phyloP scores from a whole-genome alignment of 1,140 invertebrate genomes.

The Caerostris extrusa region DNA sequence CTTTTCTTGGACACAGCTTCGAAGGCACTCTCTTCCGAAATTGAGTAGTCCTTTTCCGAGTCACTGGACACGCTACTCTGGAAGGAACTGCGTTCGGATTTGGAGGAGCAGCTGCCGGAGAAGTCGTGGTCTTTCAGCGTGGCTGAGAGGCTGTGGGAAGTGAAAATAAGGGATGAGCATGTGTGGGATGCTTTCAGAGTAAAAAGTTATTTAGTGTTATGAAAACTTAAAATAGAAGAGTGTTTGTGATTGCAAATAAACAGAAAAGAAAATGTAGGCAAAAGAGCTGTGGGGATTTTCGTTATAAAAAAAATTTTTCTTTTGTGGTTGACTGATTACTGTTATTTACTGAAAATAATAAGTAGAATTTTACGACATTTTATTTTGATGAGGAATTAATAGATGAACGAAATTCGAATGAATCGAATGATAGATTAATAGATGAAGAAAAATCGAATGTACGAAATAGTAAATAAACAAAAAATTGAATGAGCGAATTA shows the following conservation, averaged over 20 bases:
- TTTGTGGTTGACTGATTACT: too few relatives aligned
- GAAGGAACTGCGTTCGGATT: slow-evolving; percentile 68
- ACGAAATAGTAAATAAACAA: too few relatives aligned
- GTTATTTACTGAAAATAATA: too few relatives aligned
- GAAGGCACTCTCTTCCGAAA: slow-evolving; percentile 54
- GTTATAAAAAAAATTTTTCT: background rate
- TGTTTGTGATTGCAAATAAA: background rate
- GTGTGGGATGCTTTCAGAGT: background rate
- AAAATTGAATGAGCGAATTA: too few relatives aligned
- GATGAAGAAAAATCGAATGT: too few relatives aligned
- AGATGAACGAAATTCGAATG: too few relatives aligned
- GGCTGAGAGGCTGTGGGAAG: slow-evolving; percentile 41
- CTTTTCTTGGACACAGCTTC: slow-evolving; percentile 32
- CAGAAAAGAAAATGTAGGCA: background rate
- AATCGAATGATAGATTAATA: too few relatives aligned
- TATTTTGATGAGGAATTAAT: too few relatives aligned
- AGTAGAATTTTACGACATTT: too few relatives aligned
- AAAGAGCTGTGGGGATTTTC: background rate
- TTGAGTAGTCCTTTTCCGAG: slow-evolving; percentile 67
- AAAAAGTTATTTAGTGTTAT: background rate
- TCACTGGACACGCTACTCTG: slow-evolving; percentile 70
- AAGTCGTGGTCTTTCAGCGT: slow-evolving; percentile 71
- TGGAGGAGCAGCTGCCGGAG: slow-evolving; percentile 68
- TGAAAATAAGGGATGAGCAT: background rate
- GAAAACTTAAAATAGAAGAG: background rate